Evolutionary conservation across 2,797 vertebrate genomes (phyloP), one percentile per base, ranked within the genome.

Genomic region (Acanthornis magna): DNA sequence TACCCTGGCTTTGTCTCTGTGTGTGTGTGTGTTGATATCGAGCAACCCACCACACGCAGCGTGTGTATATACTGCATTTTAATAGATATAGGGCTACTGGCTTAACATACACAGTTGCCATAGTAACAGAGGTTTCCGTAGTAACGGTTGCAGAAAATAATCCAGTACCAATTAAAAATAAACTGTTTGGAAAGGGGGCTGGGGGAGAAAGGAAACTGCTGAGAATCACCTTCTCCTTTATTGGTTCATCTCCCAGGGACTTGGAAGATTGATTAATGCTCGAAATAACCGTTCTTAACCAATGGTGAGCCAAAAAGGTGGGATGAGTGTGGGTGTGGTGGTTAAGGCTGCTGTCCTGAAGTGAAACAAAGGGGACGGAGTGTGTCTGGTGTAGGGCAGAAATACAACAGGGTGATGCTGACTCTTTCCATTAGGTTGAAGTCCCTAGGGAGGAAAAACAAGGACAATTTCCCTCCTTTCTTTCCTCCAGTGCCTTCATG

Each of bases 61-160:
- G 13, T 87, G 96, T 97, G 96, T 97, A 89, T 78, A 65, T 91
- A 88, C 73, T 94, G 95, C 94, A 96, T 97, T 98, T 97, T 96
- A 97, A 94, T 96, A 97, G 97, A 97, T 97, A 97, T 93, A 97
- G 96, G 94, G 95, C 96, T 83, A 87, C 93, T 92, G 89, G 90
- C 94, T 97, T 97, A 97, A 97, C 97, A 96, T 97, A 98, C 97
- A 97, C 82, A 30, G 98, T 98, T 97, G 95, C 98, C 96, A 97
- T 98, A 96, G 98, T 93, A 98, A 98, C 97, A 92, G 91, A 97
- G 98, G 98, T 98, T 98, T 97, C 98, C 98, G 72, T 98, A 97
- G 98, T 96, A 98, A 98, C 98, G 17, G 97, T 96, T 96, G 97
- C 97, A 98, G 97, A 97, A 98, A 98, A 98, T 98, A 98, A 97